A percentile compares a stretch with the other conserved stretches of the same genome.
These are phyloP conservation scores for Cantharis rufa DNA, from an alignment of 2,888 invertebrate species.

Conservation along the genomic window DNA sequence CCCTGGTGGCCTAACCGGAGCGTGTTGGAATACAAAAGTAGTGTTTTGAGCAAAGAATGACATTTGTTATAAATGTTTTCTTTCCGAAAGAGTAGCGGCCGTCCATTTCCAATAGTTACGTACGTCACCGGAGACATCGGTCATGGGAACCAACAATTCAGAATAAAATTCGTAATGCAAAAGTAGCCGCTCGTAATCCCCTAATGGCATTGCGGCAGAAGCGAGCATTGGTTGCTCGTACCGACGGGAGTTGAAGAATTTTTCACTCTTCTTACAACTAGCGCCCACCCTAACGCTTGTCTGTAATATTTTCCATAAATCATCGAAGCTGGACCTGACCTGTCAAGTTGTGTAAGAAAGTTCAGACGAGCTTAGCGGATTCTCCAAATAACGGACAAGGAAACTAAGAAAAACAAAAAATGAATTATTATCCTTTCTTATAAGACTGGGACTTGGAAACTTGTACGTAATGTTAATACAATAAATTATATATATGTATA, in stretches of 20 bases:
- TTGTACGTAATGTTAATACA: slow-evolving; percentile 13
- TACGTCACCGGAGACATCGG: slow-evolving; percentile 36
- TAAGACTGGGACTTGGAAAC: slow-evolving; percentile 9
- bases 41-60: slow-evolving; percentile 38
- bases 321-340: slow-evolving; percentile 53
- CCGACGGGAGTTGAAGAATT: slow-evolving; percentile 49
- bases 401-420: slow-evolving; percentile 44
- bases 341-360: slow-evolving; percentile 48
- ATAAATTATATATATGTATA: neutral
- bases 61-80: slow-evolving; percentile 44
- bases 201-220: slow-evolving; percentile 42
- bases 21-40: slow-evolving; percentile 34
- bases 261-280: slow-evolving; percentile 49
- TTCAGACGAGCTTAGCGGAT: slow-evolving; percentile 45
- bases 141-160: slow-evolving; percentile 43
- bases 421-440: slow-evolving; percentile 49
- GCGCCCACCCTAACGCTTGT: slow-evolving; percentile 40
- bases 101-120: slow-evolving; percentile 35
- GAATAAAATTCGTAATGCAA: slow-evolving; percentile 50
- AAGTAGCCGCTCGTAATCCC: slow-evolving; percentile 49
- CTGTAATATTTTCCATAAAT: slow-evolving; percentile 60
- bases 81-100: slow-evolving; percentile 25
- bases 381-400: slow-evolving; percentile 36
- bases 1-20: slow-evolving; percentile 34
- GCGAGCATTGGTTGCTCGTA: slow-evolving; percentile 40